Conservation (phyloP, 2,888 invertebrate genomes). For the Perdita meconis region DNA sequence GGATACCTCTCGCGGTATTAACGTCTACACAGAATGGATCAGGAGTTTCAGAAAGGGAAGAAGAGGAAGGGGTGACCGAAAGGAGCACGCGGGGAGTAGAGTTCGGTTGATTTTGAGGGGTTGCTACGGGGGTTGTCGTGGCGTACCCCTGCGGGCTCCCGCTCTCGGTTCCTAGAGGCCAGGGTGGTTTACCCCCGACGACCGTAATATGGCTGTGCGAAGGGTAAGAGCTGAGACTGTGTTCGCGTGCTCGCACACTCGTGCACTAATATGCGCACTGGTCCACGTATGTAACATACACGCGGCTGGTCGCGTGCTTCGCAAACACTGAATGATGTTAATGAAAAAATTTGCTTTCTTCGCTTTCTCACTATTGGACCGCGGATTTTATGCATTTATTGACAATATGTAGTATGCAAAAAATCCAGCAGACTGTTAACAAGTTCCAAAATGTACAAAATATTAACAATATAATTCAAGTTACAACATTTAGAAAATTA, state of each 20-base stretch:
- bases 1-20: slow-evolving; percentile 82
- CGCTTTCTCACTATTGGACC: not conserved
- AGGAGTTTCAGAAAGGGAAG: slow-evolving; percentile 83
- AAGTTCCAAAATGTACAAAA: no score
- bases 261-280: slow-evolving; percentile 14
- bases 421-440: no score
- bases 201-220: slow-evolving; percentile 79
- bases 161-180: slow-evolving; percentile 78
- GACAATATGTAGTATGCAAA: no score
- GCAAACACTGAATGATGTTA: slow-evolving; percentile 54
- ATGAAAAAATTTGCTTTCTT: slow-evolving; percentile 56
- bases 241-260: not conserved
- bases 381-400: no score
- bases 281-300: slow-evolving; percentile 51
- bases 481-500: no score
- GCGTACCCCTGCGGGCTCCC: slow-evolving; percentile 81
- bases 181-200: slow-evolving; percentile 76
- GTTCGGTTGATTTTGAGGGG: slow-evolving; percentile 84
- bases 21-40: slow-evolving; percentile 86
- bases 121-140: slow-evolving; percentile 84
- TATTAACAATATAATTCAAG: no score
- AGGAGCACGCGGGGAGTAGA: slow-evolving; percentile 61
- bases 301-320: slow-evolving; percentile 71
- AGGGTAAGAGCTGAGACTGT: slow-evolving; percentile 66
- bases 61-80: slow-evolving; percentile 43